Evolutionary conservation across 2,113 vertebrate genomes (phyloP).

Genomic region (Oncorhynchus masou): DNA sequence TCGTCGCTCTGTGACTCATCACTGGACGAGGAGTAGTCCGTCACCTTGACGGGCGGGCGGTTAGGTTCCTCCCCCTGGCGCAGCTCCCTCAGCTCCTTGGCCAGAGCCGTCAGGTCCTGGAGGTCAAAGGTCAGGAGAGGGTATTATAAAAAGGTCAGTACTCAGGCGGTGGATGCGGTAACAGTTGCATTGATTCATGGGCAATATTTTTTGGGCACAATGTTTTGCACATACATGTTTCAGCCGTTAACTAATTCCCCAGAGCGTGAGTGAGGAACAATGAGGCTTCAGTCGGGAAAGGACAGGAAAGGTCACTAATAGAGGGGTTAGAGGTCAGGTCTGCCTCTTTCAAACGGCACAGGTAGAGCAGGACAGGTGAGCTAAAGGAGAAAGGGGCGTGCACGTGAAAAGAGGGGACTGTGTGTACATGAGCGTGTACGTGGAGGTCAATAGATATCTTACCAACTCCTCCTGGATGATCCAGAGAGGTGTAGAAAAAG

Average conservation of each 20-base stretch:
- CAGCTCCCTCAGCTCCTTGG: conserved; percentile 94
- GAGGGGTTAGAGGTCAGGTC: conserved; percentile 7
- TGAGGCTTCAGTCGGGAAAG: no score
- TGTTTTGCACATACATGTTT: no score
- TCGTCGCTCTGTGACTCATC: conserved; percentile 96
- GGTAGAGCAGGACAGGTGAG: no score
- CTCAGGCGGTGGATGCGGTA: background rate
- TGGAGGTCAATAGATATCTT: conserved; percentile 35
- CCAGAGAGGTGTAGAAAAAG: conserved; percentile 7
- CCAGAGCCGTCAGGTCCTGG: conserved; percentile 95
- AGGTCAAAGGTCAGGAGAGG: background rate
- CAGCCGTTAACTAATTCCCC: no score
- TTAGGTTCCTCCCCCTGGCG: conserved; percentile 93
- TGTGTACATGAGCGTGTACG: no score
- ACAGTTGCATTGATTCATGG: background rate
- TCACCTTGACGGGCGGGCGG: conserved; percentile 94
- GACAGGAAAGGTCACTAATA: no score
- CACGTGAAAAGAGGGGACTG: no score
- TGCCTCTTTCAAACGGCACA: no score
- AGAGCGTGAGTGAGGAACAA: no score
- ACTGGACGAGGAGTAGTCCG: conserved; percentile 96
- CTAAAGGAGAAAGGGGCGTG: no score
- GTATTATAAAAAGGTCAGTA: background rate
- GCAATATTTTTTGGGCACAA: no score
- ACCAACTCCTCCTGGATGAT: conserved; percentile 66